Evolutionary conservation across 2,113 vertebrate species (phyloP), one percentile per base, ranked within the genome.

Genomic region (Alethe diademata): DNA sequence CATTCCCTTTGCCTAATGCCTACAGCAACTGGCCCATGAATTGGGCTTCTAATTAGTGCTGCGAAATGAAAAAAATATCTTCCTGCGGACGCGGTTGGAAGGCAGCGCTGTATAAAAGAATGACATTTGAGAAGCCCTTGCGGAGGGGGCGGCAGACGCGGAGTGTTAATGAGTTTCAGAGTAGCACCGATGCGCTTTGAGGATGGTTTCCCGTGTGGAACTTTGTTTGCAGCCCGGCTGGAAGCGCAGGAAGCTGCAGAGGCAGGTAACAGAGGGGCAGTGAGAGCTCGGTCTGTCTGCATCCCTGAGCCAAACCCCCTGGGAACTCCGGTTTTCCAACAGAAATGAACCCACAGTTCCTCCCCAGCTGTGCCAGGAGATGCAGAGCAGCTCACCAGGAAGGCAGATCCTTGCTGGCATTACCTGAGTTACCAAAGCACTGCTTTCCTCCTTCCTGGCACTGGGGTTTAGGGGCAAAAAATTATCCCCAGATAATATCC

Each of bases 141-240:
- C 9, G 11, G 22, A 31, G 40, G 17, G 40, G 31, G 17, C 20
- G 61, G 25, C 54, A 50, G 43, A 7, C 1, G 10, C 0, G 0
- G 4, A 12, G 29, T 0, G 22, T 2, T 64, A 31, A 31, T 24
- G 54, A 65, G 71, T n/a, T 47, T 16, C 48, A 20, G 5, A 60
- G 23, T 1, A 3, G 6, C 50, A 17, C 5, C 12, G 6, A 2
- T 2, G 66, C 7, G 20, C 60, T 14, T 2, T 20, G 33, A 11
- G 2, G 85, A 36, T 19, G 22, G n/a, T 57, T 89, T 60, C 43
- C 60, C n/a, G 28, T 2, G n/a, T 56, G 25, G 60, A 64, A 92
- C 69, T 83, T 6, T 0, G 19, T 25, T 61, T 53, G 65, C 14
- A 73, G 67, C 4, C 33, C 79, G 92, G 54, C 43, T 69, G 57